Evolutionary conservation across 2,113 vertebrate genomes (phyloP).

Genomic region (Lutjanus erythropterus): DNA sequence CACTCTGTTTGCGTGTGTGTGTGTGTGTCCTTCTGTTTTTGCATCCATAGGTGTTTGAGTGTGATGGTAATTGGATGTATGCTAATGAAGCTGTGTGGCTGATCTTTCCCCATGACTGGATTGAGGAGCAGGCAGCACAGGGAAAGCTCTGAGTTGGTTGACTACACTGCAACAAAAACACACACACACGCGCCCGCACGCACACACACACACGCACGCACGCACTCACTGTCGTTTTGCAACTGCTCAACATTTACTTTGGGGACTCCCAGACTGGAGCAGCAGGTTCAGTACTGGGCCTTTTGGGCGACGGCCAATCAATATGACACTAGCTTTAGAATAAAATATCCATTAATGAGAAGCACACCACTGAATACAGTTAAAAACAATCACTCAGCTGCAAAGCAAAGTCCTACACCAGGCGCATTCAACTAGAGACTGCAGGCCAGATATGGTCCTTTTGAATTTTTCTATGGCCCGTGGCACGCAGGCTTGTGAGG

Average conservation of each 20-base stretch:
- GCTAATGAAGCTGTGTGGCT: conserved; percentile 23
- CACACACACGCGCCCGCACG: conserved; percentile 4
- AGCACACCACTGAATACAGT: conserved; percentile 17
- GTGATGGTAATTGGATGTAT: conserved; percentile 29
- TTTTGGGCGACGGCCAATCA: conserved; percentile 40
- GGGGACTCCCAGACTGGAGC: background rate
- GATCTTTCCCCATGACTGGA: conserved; percentile 31
- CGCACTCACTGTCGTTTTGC: conserved; percentile 1
- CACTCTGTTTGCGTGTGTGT: conserved; percentile 9
- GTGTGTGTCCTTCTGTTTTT: conserved; percentile 12
- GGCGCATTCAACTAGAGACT: too few relatives aligned
- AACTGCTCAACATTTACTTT: conserved; percentile 23
- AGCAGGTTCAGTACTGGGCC: background rate
- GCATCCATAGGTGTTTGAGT: conserved; percentile 7
- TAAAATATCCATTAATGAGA: conserved; percentile 13
- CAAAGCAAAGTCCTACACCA: background rate
- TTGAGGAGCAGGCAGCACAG: conserved; percentile 15
- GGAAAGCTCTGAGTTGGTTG: conserved; percentile 19
- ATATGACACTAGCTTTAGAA: conserved; percentile 2
- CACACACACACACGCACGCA: background rate
- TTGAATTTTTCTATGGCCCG: too few relatives aligned
- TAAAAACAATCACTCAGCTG: conserved; percentile 7
- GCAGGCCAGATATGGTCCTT: too few relatives aligned
- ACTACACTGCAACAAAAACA: conserved; percentile 7
- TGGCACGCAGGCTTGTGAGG: too few relatives aligned